Evolutionary conservation across 2,888 invertebrate species (phyloP), one percentile per base, ranked within the genome.

Genomic region (Ecliptopera silaceata): DNA sequence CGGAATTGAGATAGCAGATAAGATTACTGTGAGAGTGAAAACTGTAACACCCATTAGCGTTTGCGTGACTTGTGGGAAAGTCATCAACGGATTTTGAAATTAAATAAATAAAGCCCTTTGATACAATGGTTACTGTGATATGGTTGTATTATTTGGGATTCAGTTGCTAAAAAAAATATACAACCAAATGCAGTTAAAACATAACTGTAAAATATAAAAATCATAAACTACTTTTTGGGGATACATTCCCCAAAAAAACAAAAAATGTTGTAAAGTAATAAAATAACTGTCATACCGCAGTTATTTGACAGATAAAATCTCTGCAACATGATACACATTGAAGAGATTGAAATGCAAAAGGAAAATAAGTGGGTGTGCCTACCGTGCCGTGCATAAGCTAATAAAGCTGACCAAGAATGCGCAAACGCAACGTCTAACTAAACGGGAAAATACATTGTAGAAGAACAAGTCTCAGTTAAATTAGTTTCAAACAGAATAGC

Each of bases 41-140:
- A 77, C 74, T 75, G 74, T 66, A 73, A 73, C 73, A 70, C 65
- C 75, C 77, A 82, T 83, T 77, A 82, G 65, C 65, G 56, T 62
- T 69, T 61, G 61, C 64, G 71, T 72, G 75, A 78, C 70, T 72
- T 79, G 15, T 72, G 77, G 74, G 64, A 76, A 74, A 56, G 70
- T 69, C 74, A 73, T 77, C 71, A 74, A 68, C 52, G 57, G n/a
- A 59, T 74, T 75, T 72, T 52, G 65, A 71, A 69, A 69, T n/a
- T 18, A 34, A 17, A 17, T 38, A 15, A 45, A 56, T 50, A 29
- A 11, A 32, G 32, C 18, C 10, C 39, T 3, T 18, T 39, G 11
- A 45, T n/a, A 20, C 11, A 10, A 36, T 48, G 55, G 38, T 56
- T 34, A 45, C 45, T 15, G 49, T 29, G 20, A 39, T 11, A 12